phyloP scores from a whole-genome alignment of 2,888 invertebrate genomes.

The Ophioninae sp. region DNA sequence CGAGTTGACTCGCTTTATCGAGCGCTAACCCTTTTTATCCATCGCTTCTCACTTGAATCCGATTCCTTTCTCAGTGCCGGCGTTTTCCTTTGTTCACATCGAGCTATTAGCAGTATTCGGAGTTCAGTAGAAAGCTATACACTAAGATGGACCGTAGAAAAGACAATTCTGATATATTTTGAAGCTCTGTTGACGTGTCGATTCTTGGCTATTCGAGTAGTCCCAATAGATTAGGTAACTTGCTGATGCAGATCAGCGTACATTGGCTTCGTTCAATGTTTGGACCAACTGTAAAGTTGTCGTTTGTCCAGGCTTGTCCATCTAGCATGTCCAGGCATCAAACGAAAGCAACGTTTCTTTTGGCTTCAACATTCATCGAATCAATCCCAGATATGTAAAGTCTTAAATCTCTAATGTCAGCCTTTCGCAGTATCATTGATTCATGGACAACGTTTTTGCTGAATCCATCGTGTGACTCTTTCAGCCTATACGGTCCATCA shows the following conservation, averaged over 20 bases:
- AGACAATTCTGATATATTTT: slow-evolving; percentile 24
- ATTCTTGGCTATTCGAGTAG: slow-evolving; percentile 49
- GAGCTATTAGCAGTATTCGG: slow-evolving; percentile 49
- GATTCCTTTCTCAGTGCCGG: slow-evolving; percentile 46
- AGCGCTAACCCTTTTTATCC: slow-evolving; percentile 51
- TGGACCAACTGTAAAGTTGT: too few species aligned
- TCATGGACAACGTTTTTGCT: not conserved
- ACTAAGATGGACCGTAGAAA: slow-evolving; percentile 28
- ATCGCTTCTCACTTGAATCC: slow-evolving; percentile 63
- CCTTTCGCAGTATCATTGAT: too few species aligned
- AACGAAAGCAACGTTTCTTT: too few species aligned
- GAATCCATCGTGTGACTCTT: slow-evolving; percentile 6
- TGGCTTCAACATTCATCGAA: slow-evolving; percentile 15
- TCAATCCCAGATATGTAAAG: too few species aligned
- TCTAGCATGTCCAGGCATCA: too few species aligned
- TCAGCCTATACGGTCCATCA: not conserved
- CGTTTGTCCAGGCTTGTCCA: too few species aligned
- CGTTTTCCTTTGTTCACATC: slow-evolving; percentile 50
- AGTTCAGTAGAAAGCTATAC: slow-evolving; percentile 29
- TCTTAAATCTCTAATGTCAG: too few species aligned
- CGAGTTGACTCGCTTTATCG: slow-evolving; percentile 63
- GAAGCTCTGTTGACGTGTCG: slow-evolving; percentile 55
- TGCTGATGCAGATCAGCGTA: slow-evolving; percentile 15
- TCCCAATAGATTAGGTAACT: slow-evolving; percentile 15
- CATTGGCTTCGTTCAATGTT: too few species aligned